phyloP scores from a whole-genome alignment of 2,888 invertebrate species.

The Dioctria linearis region DNA sequence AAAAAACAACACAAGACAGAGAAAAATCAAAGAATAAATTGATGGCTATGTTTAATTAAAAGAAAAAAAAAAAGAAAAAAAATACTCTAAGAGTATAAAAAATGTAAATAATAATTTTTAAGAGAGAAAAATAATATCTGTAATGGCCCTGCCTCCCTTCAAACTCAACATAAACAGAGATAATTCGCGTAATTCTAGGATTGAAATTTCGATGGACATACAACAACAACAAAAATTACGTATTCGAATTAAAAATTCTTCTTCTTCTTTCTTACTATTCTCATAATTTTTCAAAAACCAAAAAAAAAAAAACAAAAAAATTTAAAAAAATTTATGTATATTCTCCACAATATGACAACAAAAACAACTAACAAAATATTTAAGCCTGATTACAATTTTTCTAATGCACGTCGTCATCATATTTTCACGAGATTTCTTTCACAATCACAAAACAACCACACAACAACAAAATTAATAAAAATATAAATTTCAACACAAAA shows the following conservation, averaged over 20 bases:
- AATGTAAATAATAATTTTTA: slow-evolving; percentile 43
- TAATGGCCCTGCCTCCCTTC: slow-evolving; percentile 8
- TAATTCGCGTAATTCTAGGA: too few relatives aligned
- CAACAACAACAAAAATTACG: too few relatives aligned
- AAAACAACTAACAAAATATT: background rate
- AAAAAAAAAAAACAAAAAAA: background rate
- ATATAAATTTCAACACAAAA: slow-evolving; percentile 7
- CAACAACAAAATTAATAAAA: slow-evolving; percentile 9
- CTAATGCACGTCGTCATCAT: slow-evolving; percentile 23
- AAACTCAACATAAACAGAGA: too few relatives aligned
- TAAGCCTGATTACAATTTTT: slow-evolving; percentile 32
- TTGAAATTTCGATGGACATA: too few relatives aligned
- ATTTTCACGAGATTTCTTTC: slow-evolving; percentile 20
- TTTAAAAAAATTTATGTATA: background rate
- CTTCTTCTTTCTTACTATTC: too few relatives aligned
- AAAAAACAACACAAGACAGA: background rate
- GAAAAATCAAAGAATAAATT: slow-evolving; percentile 33
- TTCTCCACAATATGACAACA: too few relatives aligned
- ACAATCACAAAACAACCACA: slow-evolving; percentile 12
- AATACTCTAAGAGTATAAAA: background rate
- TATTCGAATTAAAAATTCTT: too few relatives aligned
- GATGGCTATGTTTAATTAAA: slow-evolving; percentile 49
- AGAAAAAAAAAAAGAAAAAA: too few relatives aligned
- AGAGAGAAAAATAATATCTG: slow-evolving; percentile 10
- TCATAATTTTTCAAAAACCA: too few relatives aligned